Conservation (phyloP, 2,113 vertebrate species). For the Cyphomyrus discorhynchus region DNA sequence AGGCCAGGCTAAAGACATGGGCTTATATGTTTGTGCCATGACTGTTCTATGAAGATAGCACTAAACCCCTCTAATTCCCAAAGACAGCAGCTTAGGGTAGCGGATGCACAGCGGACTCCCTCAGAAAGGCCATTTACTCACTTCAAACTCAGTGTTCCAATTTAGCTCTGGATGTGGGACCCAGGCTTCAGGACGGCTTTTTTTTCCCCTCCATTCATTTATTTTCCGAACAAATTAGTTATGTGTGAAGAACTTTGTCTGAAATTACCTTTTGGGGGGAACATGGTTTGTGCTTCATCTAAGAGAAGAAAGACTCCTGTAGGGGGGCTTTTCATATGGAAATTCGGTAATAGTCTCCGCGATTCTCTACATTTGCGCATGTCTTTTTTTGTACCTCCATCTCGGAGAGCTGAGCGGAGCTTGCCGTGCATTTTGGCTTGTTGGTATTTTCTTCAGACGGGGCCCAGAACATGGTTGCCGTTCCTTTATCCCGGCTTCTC, state of each 20-base stretch:
- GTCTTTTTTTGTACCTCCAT: background rate
- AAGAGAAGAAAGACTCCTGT: background rate
- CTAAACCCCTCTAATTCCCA: constrained; percentile 5
- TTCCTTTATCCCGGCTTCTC: background rate
- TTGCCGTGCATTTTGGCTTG: background rate
- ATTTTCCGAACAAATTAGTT: background rate
- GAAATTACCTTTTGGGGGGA: background rate
- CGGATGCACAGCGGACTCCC: background rate
- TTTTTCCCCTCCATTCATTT: background rate
- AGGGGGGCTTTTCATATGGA: background rate
- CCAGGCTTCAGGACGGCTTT: background rate
- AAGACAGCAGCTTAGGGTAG: background rate
- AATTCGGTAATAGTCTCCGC: background rate
- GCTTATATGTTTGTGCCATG: constrained; percentile 4
- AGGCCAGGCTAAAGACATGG: background rate
- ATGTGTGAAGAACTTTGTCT: background rate
- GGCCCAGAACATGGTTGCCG: background rate
- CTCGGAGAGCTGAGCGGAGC: background rate
- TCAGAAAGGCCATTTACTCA: background rate
- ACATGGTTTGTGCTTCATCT: background rate
- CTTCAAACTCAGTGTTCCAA: background rate
- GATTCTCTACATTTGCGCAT: background rate
- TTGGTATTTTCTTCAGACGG: background rate
- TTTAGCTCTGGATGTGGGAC: background rate
- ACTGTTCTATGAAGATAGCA: background rate